These are phyloP conservation scores for Rousettus madagascariensis DNA, from an alignment of 2,797 vertebrate genomes.

Conservation along the genomic window DNA sequence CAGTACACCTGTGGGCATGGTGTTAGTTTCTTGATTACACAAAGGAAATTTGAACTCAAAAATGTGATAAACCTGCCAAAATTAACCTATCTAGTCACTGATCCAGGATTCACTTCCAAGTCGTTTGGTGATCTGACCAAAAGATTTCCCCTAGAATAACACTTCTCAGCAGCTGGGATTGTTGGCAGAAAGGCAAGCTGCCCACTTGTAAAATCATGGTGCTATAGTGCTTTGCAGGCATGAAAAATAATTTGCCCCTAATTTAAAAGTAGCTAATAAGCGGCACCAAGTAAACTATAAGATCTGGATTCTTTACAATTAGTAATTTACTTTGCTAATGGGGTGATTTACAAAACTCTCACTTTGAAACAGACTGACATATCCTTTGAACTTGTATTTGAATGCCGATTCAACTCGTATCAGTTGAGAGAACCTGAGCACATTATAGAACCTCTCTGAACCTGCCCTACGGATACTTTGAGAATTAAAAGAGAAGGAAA, in stretches of 20 bases:
- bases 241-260: background rate
- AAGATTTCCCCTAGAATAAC: background rate
- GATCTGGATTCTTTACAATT: background rate
- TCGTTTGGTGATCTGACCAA: background rate
- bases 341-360: background rate
- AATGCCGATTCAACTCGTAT: background rate
- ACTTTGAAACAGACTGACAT: background rate
- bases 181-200: background rate
- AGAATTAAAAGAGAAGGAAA: background rate
- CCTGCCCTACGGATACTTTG: background rate
- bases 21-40: background rate
- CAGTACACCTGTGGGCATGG: background rate
- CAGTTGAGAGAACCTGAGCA: background rate
- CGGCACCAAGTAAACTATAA: background rate
- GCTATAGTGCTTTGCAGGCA: background rate
- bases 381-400: background rate
- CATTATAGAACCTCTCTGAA: background rate
- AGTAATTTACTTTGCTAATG: background rate
- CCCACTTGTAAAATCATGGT: background rate
- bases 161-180: background rate
- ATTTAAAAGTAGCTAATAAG: background rate
- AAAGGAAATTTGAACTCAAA: background rate
- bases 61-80: background rate
- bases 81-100: background rate
- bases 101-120: background rate